A percentile compares a stretch with the other conserved stretches of the same genome.
These are phyloP conservation scores for Saccostrea echinata DNA, from an alignment of 1,140 invertebrate genomes.

Conservation along the genomic window DNA sequence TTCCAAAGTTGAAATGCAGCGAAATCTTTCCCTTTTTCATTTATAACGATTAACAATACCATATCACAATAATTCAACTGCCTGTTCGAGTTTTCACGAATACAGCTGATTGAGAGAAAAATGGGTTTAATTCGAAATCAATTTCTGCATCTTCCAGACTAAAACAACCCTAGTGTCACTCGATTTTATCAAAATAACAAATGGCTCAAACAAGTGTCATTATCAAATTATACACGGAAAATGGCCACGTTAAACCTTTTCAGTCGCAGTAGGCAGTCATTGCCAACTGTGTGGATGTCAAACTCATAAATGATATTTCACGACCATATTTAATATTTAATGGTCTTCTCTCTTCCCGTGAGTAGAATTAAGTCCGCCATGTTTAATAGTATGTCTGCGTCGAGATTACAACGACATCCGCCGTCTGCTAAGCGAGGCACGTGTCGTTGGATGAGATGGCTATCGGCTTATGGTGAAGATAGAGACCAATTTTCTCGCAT, in stretches of 20 bases:
- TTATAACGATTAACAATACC: too few species aligned
- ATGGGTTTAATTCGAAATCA: background rate
- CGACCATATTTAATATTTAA: slow-evolving; percentile 16
- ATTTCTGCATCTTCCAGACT: background rate
- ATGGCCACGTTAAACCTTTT: background rate
- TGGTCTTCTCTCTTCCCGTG: background rate
- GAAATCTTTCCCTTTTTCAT: too few species aligned
- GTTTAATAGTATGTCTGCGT: slow-evolving; percentile 28
- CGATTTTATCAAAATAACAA: background rate
- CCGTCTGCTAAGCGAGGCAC: background rate
- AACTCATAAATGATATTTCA: slow-evolving; percentile 29
- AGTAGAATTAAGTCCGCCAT: slow-evolving; percentile 25
- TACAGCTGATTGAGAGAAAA: too few species aligned
- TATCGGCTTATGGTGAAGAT: background rate
- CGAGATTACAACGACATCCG: slow-evolving; percentile 8
- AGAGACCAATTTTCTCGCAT: background rate
- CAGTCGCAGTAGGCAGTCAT: background rate
- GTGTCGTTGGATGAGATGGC: background rate
- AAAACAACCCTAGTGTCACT: background rate
- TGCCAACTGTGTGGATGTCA: background rate
- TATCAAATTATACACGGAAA: slow-evolving; percentile 4
- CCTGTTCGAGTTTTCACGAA: too few species aligned
- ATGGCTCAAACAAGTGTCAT: background rate
- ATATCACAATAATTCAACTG: too few species aligned
- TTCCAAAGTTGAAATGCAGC: too few species aligned